Percentiles rank a stretch among this genome's conserved stretches.
These are phyloP conservation scores for Maniola hyperantus DNA, from an alignment of 2,888 invertebrate genomes.

Conservation along the genomic window DNA sequence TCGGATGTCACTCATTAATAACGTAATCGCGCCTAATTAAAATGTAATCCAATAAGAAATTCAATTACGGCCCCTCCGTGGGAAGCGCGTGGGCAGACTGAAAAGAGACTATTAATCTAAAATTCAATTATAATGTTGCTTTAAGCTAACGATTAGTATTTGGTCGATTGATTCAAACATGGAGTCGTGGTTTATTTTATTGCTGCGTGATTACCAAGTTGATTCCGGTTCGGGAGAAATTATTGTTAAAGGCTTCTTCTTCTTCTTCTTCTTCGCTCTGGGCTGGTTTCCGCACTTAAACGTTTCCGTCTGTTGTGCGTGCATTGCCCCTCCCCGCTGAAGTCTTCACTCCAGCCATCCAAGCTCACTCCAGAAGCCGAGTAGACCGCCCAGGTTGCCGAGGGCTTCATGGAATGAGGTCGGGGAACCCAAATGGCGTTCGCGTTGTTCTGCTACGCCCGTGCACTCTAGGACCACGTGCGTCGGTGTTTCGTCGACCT, in stretches of 20 bases:
- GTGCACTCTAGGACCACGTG: no score
- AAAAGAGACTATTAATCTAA: conserved; percentile 68
- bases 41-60: conserved; percentile 73
- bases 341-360: no score
- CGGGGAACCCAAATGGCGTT: no score
- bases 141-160: conserved; percentile 58
- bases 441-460: no score
- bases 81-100: conserved; percentile 52
- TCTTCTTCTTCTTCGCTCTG: no score
- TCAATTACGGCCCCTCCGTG: conserved; percentile 56
- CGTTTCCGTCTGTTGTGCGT: no score
- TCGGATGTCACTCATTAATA: conserved; percentile 55
- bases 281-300: no score
- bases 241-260: neutral
- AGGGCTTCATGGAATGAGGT: no score
- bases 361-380: no score
- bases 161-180: conserved; percentile 53
- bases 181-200: conserved; percentile 39
- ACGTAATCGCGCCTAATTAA: conserved; percentile 64
- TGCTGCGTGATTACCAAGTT: conserved; percentile 15
- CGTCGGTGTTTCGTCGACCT: no score
- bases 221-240: conserved; percentile 18
- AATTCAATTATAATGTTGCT: conserved; percentile 65
- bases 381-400: no score
- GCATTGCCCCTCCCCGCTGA: no score